These are phyloP conservation scores for Orchesella cincta DNA, from an alignment of 1,140 invertebrate species.

Conservation along the genomic window DNA sequence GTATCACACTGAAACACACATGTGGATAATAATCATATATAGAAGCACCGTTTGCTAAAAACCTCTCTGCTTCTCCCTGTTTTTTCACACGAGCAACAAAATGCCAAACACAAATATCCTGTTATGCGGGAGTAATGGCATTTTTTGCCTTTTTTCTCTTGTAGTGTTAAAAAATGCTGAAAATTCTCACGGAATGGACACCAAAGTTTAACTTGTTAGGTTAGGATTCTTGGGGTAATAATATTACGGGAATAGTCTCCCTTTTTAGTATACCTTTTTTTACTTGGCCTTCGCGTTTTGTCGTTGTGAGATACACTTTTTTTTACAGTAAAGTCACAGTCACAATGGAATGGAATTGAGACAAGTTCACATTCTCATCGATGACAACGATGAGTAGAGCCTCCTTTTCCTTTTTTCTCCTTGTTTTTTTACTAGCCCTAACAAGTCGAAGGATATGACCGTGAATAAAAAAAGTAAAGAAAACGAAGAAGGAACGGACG, in stretches of 20 bases:
- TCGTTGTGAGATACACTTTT: background rate
- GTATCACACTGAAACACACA: no score
- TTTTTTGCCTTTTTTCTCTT: background rate
- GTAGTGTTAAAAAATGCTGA: constrained; percentile 10
- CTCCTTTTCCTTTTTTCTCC: constrained; percentile 9
- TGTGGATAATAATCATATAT: background rate
- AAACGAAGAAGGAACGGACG: constrained; percentile 8
- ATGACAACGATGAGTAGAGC: background rate
- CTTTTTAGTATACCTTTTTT: no score
- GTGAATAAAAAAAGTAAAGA: constrained; percentile 17
- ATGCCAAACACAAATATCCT: constrained; percentile 11
- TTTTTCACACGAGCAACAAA: constrained; percentile 15
- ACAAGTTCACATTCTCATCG: constrained; percentile 13
- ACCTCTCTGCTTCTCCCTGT: no score
- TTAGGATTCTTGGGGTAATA: background rate
- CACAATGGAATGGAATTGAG: background rate
- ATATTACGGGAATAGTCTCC: background rate
- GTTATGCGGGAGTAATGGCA: constrained; percentile 17
- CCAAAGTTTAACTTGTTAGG: background rate
- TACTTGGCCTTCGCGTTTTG: no score
- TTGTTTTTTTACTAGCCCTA: background rate
- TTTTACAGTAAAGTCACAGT: background rate
- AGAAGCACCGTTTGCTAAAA: constrained; percentile 1
- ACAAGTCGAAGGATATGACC: constrained; percentile 3
- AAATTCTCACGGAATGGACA: constrained; percentile 12